phyloP scores from a whole-genome alignment of 2,797 vertebrate genomes.

The Enteromius viviparus region DNA sequence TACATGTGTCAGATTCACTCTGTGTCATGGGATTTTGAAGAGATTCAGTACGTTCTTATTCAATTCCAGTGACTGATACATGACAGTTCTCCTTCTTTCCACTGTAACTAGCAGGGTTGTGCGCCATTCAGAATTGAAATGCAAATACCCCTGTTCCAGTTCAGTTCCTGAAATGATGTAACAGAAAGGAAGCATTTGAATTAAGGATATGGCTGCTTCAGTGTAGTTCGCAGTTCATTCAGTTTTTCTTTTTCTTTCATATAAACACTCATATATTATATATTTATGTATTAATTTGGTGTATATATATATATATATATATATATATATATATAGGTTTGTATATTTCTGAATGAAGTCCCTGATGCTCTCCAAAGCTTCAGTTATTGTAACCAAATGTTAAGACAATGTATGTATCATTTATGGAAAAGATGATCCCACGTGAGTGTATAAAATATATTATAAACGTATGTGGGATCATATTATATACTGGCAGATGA shows the following conservation, averaged over 20 bases:
- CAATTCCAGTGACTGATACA: conserved; percentile 38
- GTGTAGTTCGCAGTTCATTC: not conserved
- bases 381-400: not conserved
- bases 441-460: no score
- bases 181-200: conserved; percentile 6
- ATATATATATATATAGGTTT: not conserved
- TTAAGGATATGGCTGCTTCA: not conserved
- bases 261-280: not conserved
- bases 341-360: not conserved
- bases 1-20: conserved; percentile 20
- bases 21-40: conserved; percentile 5
- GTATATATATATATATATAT: not conserved
- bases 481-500: no score
- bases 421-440: no score
- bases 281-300: not conserved
- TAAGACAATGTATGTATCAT: no score
- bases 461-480: no score
- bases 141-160: not conserved
- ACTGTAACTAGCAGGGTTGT: not conserved
- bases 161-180: conserved; percentile 14
- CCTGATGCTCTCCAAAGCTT: not conserved
- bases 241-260: not conserved
- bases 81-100: conserved; percentile 16
- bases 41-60: conserved; percentile 14
- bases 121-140: not conserved